A percentile compares a stretch with the other conserved stretches of the same genome.
Conservation (phyloP, 2,888 invertebrate genomes). For the Auanema freiburgensis region DNA sequence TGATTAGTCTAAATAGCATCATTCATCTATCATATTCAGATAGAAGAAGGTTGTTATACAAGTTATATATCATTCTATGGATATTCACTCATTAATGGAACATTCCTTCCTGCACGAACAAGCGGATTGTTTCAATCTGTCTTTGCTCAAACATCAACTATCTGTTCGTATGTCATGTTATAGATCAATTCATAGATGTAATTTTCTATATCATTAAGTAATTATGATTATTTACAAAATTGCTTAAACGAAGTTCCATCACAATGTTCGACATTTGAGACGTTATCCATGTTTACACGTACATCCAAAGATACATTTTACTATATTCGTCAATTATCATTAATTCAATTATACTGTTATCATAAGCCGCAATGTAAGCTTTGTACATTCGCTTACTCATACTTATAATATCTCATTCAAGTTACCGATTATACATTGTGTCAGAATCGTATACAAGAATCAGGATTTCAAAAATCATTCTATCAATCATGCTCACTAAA, state of each 20-base stretch:
- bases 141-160: slow-evolving; percentile 3
- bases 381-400: not conserved
- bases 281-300: slow-evolving; percentile 9
- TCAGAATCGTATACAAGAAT: slow-evolving; percentile 11
- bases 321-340: slow-evolving; percentile 15
- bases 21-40: slow-evolving; percentile 3
- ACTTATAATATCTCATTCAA: not conserved
- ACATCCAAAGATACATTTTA: slow-evolving; percentile 13
- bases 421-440: slow-evolving; percentile 14
- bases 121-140: slow-evolving; percentile 8
- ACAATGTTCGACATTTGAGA: slow-evolving; percentile 14
- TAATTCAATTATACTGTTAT: slow-evolving; percentile 18
- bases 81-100: slow-evolving; percentile 5
- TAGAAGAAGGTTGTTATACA: slow-evolving; percentile 3
- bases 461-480: slow-evolving; percentile 14
- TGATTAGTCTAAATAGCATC: too few species aligned
- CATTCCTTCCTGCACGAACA: slow-evolving; percentile 6
- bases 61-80: slow-evolving; percentile 8
- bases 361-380: slow-evolving; percentile 13
- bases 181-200: too few species aligned
- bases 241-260: slow-evolving; percentile 5
- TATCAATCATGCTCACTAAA: slow-evolving; percentile 15
- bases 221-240: slow-evolving; percentile 10
- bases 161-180: not conserved
- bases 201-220: too few species aligned